Evolutionary conservation across 2,797 vertebrate genomes (phyloP).

Genomic region (Euthynnus affinis): DNA sequence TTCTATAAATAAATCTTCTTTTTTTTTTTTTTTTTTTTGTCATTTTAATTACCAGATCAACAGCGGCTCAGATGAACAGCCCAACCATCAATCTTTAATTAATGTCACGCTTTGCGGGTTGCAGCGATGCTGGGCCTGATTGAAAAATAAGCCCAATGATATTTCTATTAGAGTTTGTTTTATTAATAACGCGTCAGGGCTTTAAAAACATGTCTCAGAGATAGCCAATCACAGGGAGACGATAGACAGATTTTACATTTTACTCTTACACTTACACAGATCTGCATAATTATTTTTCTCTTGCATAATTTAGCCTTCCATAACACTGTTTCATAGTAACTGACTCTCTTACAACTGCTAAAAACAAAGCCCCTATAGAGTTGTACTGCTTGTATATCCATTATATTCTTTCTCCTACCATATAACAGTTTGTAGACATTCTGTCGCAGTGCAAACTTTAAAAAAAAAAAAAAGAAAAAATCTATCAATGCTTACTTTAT

Average conservation of each 20-base stretch:
- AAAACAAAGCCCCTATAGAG: slow-evolving; percentile 31
- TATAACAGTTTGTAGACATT: slow-evolving; percentile 16
- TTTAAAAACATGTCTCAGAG: slow-evolving; percentile 85
- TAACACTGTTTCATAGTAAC: slow-evolving; percentile 30
- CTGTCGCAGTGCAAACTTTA: slow-evolving; percentile 9
- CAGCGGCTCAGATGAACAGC: slow-evolving; percentile 84
- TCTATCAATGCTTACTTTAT: not conserved
- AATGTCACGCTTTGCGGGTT: slow-evolving; percentile 88
- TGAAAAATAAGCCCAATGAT: slow-evolving; percentile 90
- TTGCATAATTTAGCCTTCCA: slow-evolving; percentile 60
- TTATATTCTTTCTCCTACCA: not conserved
- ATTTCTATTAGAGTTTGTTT: slow-evolving; percentile 90
- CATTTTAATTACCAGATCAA: slow-evolving; percentile 90
- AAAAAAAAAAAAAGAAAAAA: too few species aligned
- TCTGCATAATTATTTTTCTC: slow-evolving; percentile 71
- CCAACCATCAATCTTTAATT: slow-evolving; percentile 89
- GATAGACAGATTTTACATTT: slow-evolving; percentile 81
- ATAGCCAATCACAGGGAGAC: slow-evolving; percentile 81
- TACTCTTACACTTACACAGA: slow-evolving; percentile 55
- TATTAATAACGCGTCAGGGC: slow-evolving; percentile 88
- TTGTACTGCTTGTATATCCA: too few species aligned
- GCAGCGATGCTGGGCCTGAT: slow-evolving; percentile 85
- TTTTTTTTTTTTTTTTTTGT: slow-evolving; percentile 74
- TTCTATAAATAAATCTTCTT: slow-evolving; percentile 87
- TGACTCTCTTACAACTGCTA: slow-evolving; percentile 28